phyloP scores from a whole-genome alignment of 2,113 vertebrate species.

The Ascaphus truei region DNA sequence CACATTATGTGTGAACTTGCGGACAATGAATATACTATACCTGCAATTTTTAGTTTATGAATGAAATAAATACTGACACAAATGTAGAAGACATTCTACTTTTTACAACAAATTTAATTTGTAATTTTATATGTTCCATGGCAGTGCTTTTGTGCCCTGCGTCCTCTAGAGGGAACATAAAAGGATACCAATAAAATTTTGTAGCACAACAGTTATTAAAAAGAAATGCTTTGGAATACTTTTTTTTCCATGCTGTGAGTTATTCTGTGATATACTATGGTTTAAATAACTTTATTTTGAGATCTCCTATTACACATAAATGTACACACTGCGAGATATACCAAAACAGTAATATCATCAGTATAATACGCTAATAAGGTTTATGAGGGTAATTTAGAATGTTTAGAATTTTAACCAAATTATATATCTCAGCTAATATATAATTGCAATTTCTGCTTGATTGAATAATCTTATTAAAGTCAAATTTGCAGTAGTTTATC shows the following conservation, averaged over 20 bases:
- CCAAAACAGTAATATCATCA: background rate
- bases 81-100: constrained; percentile 76
- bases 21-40: constrained; percentile 74
- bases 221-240: constrained; percentile 73
- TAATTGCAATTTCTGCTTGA: no score
- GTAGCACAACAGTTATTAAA: constrained; percentile 98
- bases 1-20: constrained; percentile 69
- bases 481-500: no score
- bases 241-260: constrained; percentile 55
- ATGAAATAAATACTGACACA: constrained; percentile 80
- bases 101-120: constrained; percentile 90
- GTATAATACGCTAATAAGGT: no score
- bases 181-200: constrained; percentile 94
- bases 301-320: background rate
- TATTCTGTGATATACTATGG: constrained; percentile 46
- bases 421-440: no score
- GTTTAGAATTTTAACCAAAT: no score
- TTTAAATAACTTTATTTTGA: background rate
- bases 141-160: constrained; percentile 94
- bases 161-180: constrained; percentile 81
- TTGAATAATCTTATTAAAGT: no score
- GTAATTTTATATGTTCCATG: constrained; percentile 96
- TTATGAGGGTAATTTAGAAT: no score
- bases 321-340: background rate
- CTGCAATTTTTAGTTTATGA: constrained; percentile 68